A percentile compares a stretch with the other conserved stretches of the same genome.
Evolutionary conservation across 2,888 invertebrate genomes (phyloP).

Genomic region (Drosophila diplacantha): DNA sequence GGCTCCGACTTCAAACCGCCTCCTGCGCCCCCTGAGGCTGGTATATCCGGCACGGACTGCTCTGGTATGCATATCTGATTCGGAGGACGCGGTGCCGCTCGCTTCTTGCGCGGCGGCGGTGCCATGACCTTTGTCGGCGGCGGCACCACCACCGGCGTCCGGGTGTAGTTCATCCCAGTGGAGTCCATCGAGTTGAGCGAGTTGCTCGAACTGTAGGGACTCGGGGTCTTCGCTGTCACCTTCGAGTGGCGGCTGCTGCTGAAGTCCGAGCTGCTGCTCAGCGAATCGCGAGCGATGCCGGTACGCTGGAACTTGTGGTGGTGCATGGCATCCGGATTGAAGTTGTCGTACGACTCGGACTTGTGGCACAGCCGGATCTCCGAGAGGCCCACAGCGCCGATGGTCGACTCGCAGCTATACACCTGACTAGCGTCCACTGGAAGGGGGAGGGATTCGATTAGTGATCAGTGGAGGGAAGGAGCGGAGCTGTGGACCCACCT

Average conservation of each 20-base stretch:
- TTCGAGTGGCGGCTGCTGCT: constrained; percentile 77
- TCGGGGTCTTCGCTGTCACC: constrained; percentile 76
- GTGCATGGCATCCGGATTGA: constrained; percentile 75
- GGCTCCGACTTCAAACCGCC: constrained; percentile 36
- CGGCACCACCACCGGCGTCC: constrained; percentile 62
- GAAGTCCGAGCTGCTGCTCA: constrained; percentile 77
- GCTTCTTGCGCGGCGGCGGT: constrained; percentile 76
- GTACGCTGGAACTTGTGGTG: constrained; percentile 74
- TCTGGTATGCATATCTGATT: constrained; percentile 76
- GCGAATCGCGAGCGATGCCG: constrained; percentile 73
- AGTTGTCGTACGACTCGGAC: constrained; percentile 76
- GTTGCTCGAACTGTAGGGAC: constrained; percentile 78
- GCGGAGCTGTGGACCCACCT: constrained; percentile 77
- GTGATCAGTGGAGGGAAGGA: neutral
- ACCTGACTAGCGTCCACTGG: constrained; percentile 77
- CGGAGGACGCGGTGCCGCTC: constrained; percentile 76
- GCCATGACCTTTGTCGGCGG: constrained; percentile 53
- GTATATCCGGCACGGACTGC: constrained; percentile 59
- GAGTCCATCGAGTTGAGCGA: constrained; percentile 78
- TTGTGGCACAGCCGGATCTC: constrained; percentile 77
- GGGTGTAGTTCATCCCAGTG: constrained; percentile 75
- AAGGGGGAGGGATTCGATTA: neutral
- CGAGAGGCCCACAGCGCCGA: constrained; percentile 78
- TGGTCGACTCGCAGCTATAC: constrained; percentile 76
- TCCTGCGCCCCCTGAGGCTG: neutral